phyloP scores from a whole-genome alignment of 2,797 vertebrate genomes.

The Labroides dimidiatus region DNA sequence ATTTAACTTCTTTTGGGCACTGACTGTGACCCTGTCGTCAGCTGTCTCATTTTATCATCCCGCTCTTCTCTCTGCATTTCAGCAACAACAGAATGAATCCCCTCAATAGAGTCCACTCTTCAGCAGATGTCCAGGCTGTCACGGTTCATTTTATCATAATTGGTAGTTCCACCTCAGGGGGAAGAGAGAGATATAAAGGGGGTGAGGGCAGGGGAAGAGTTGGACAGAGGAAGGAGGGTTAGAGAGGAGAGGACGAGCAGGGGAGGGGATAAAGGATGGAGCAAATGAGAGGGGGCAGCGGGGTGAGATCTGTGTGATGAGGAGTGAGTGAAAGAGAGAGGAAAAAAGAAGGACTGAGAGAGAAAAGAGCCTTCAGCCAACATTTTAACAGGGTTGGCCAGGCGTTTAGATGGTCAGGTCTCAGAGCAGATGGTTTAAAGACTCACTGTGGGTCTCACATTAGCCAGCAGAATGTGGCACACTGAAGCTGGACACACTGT shows the following conservation, averaged over 20 bases:
- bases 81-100: conserved; percentile 45
- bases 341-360: background rate
- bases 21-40: conserved; percentile 1
- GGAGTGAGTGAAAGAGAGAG: background rate
- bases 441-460: conserved; percentile 52
- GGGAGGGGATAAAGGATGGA: background rate
- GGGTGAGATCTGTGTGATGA: background rate
- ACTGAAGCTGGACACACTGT: conserved; percentile 28
- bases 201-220: conserved; percentile 26
- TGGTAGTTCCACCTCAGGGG: conserved; percentile 53
- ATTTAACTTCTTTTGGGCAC: conserved; percentile 1
- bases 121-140: conserved; percentile 70
- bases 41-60: conserved; percentile 26
- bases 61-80: conserved; percentile 26
- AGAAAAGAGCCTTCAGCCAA: conserved; percentile 37
- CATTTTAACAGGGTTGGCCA: conserved; percentile 44
- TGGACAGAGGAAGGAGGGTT: conserved; percentile 25
- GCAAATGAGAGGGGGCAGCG: background rate
- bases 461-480: conserved; percentile 41
- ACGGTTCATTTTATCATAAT: conserved; percentile 70
- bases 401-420: conserved; percentile 38
- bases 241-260: conserved; percentile 26
- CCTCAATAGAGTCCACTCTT: conserved; percentile 47
- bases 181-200: conserved; percentile 26
- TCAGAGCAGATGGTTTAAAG: conserved; percentile 63